These are phyloP conservation scores for Heliconius eleuchia DNA, from an alignment of 1,140 invertebrate genomes.

Conservation along the genomic window DNA sequence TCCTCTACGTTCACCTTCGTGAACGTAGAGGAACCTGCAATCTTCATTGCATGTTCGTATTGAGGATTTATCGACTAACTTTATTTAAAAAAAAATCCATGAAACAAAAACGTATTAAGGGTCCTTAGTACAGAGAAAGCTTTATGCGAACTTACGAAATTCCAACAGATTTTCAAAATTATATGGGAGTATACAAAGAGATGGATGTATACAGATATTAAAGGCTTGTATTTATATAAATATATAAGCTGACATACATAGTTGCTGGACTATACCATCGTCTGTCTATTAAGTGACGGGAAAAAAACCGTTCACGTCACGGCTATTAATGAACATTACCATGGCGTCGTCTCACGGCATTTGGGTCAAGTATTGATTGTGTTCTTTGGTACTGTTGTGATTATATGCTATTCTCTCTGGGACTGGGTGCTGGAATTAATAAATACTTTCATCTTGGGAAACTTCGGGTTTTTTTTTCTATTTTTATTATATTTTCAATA, in stretches of 20 bases:
- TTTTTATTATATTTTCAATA: neutral
- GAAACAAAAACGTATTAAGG: too few relatives aligned
- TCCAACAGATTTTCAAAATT: neutral
- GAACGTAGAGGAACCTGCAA: accelerated
- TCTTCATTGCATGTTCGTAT: too few relatives aligned
- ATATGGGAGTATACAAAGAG: neutral
- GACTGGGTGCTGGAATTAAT: too few relatives aligned
- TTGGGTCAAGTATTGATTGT: slow-evolving; percentile 24
- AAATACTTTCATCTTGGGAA: neutral
- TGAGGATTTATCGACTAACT: too few relatives aligned
- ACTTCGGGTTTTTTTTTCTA: neutral
- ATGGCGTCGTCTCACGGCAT: slow-evolving; percentile 17
- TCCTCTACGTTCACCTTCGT: too few relatives aligned
- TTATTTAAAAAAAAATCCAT: too few relatives aligned
- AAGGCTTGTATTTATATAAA: neutral
- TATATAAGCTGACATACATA: slow-evolving; percentile 14
- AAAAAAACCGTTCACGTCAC: slow-evolving; percentile 17
- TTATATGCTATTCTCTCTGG: neutral
- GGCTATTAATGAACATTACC: slow-evolving; percentile 20
- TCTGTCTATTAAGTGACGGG: slow-evolving; percentile 4
- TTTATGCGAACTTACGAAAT: neutral
- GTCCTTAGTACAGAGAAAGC: too few relatives aligned
- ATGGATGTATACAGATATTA: neutral
- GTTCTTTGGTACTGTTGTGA: neutral
- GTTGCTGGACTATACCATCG: neutral